phyloP scores from a whole-genome alignment of 2,113 vertebrate genomes.

The Ailurus styani region DNA sequence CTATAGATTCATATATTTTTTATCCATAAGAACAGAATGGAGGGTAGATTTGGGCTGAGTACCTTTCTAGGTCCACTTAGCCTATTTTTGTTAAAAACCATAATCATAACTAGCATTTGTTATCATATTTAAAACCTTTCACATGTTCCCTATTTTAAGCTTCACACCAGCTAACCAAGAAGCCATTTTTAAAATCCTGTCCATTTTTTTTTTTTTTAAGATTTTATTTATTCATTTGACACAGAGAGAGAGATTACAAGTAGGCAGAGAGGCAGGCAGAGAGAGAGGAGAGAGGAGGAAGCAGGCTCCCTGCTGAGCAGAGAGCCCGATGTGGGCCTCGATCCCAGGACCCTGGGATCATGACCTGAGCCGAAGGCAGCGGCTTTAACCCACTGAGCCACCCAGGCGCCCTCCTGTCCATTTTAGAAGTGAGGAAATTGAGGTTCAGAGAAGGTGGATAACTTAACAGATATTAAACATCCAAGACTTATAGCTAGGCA shows the following conservation, averaged over 20 bases:
- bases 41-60: neutral
- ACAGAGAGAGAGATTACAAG: no score
- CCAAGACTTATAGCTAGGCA: neutral
- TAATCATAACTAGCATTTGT: neutral
- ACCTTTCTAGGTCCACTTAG: neutral
- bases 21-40: neutral
- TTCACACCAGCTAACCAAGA: neutral
- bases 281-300: no score
- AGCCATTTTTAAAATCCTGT: neutral
- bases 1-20: neutral
- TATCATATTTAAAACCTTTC: conserved; percentile 4
- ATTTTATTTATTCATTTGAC: no score
- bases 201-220: no score
- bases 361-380: no score
- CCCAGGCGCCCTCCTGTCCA: no score
- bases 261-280: no score
- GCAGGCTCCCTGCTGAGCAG: no score
- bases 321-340: no score
- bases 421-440: conserved; percentile 23
- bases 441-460: neutral
- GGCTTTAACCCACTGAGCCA: no score
- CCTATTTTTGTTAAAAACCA: conserved; percentile 26
- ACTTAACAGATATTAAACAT: neutral
- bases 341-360: no score
- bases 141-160: neutral